phyloP scores from a whole-genome alignment of 2,113 vertebrate species.

The Ifrita kowaldi region DNA sequence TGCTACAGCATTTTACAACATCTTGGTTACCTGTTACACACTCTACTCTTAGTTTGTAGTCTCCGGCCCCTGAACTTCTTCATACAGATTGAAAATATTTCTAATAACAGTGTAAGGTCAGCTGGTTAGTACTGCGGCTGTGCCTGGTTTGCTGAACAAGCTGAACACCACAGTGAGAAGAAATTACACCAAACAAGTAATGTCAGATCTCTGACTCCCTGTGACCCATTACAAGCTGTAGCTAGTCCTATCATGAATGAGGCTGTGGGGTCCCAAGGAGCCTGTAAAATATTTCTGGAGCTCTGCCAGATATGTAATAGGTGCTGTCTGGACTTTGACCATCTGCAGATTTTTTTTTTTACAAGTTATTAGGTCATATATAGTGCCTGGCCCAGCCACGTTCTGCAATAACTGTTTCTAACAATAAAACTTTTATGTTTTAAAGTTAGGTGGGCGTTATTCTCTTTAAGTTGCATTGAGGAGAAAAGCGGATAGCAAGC shows the following conservation, averaged over 20 bases:
- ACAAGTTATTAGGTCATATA: neutral
- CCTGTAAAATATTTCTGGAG: neutral
- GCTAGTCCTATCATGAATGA: neutral
- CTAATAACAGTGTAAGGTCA: neutral
- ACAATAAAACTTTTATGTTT: neutral
- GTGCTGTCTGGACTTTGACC: neutral
- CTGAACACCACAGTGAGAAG: neutral
- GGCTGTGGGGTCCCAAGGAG: neutral
- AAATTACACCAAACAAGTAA: neutral
- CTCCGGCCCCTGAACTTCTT: neutral
- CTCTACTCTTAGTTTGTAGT: neutral
- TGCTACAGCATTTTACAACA: neutral
- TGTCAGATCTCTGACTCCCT: neutral
- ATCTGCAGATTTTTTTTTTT: neutral
- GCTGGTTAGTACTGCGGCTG: neutral
- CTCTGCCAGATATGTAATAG: neutral
- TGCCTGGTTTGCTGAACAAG: neutral
- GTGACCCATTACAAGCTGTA: accelerated
- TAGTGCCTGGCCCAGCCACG: neutral
- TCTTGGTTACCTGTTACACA: neutral
- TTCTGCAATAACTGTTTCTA: neutral
- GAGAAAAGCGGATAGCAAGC: accelerated
- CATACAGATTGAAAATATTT: neutral
- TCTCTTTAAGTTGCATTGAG: neutral
- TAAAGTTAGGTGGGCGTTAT: neutral